These are phyloP conservation scores for Pseudomyrmex cubaensis DNA, from an alignment of 1,140 invertebrate genomes.

Conservation along the genomic window DNA sequence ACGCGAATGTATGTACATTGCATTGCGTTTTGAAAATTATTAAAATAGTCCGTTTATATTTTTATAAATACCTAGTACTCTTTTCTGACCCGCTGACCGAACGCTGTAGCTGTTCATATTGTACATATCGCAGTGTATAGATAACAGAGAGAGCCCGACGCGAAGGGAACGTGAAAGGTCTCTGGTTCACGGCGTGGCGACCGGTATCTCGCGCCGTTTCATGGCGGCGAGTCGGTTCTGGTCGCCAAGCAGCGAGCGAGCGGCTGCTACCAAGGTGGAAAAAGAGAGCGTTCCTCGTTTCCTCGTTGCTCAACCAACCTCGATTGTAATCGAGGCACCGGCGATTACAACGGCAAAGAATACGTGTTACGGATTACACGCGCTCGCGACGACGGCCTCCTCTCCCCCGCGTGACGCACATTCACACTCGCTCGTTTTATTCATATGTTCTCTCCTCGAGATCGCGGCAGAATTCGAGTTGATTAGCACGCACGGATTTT, in stretches of 20 bases:
- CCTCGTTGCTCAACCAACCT: constrained; percentile 44
- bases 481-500: no score
- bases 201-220: constrained; percentile 54
- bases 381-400: background rate
- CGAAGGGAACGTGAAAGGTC: constrained; percentile 59
- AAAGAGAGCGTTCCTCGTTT: constrained; percentile 37
- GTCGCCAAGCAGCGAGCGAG: constrained; percentile 40
- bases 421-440: no score
- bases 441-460: no score
- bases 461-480: no score
- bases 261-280: constrained; percentile 35
- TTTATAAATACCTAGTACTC: no score
- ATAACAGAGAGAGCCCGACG: constrained; percentile 37
- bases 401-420: background rate
- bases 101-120: background rate
- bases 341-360: constrained; percentile 26
- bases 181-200: constrained; percentile 57
- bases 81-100: no score
- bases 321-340: constrained; percentile 34
- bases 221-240: constrained; percentile 48
- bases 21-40: no score
- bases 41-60: no score
- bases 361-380: background rate
- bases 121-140: constrained; percentile 24
- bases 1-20: background rate